These are phyloP conservation scores for Zingel zingel DNA, from an alignment of 2,113 vertebrate species.

Conservation along the genomic window DNA sequence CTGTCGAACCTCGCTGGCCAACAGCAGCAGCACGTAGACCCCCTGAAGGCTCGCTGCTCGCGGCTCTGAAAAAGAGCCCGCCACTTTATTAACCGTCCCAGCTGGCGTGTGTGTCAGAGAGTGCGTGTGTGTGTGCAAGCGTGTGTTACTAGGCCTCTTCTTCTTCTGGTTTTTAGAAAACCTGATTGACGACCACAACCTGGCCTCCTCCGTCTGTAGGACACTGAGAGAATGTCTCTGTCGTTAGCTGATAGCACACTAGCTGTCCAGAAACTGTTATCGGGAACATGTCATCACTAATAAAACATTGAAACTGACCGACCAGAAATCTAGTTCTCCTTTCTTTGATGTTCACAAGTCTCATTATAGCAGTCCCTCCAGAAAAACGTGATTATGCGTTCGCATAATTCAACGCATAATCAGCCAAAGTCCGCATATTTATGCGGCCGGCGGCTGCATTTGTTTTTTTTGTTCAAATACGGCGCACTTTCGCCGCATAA, in stretches of 20 bases:
- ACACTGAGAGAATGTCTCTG: constrained; percentile 42
- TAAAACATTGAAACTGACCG: constrained; percentile 64
- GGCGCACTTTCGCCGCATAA: no score
- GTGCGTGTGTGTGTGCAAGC: constrained; percentile 44
- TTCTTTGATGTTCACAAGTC: not conserved
- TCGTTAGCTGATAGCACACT: constrained; percentile 60
- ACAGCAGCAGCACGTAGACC: constrained; percentile 66
- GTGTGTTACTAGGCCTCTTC: constrained; percentile 56
- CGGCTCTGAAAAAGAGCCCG: constrained; percentile 85
- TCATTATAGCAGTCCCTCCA: not conserved
- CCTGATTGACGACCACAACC: constrained; percentile 56
- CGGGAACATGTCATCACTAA: constrained; percentile 60
- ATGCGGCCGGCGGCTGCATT: no score
- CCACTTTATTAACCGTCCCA: constrained; percentile 45
- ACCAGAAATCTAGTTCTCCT: rapidly evolving
- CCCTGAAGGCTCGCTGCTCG: constrained; percentile 80
- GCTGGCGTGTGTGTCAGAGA: constrained; percentile 48
- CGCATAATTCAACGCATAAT: no score
- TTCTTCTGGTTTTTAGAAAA: constrained; percentile 49
- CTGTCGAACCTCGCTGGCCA: constrained; percentile 65
- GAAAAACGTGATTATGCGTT: no score
- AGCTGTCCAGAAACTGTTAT: constrained; percentile 72
- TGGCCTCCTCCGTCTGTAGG: constrained; percentile 58
- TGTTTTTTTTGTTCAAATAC: no score
- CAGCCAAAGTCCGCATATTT: no score